These are phyloP conservation scores for Adoxophyes honmai DNA, from an alignment of 1,140 invertebrate genomes.

Conservation along the genomic window DNA sequence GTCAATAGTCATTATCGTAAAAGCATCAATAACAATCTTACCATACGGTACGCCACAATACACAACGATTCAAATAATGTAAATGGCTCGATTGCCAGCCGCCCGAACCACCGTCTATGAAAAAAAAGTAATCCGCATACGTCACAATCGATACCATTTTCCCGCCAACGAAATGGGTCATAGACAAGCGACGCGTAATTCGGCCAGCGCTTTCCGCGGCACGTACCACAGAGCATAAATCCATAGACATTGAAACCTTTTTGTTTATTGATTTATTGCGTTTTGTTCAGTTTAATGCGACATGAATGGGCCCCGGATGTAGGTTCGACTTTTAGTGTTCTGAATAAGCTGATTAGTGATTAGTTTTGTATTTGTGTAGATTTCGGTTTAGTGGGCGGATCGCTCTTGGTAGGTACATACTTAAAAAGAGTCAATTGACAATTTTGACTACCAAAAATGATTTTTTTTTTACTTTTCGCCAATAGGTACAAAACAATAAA, in stretches of 20 bases:
- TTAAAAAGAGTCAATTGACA: too few relatives aligned
- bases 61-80: too few relatives aligned
- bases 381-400: too few relatives aligned
- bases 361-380: conserved; percentile 5
- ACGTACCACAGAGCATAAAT: conserved; percentile 27
- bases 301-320: conserved; percentile 2
- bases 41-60: too few relatives aligned
- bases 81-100: too few relatives aligned
- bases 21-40: too few relatives aligned
- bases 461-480: too few relatives aligned
- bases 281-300: conserved; percentile 6
- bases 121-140: neutral
- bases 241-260: neutral
- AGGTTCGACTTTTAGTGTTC: neutral
- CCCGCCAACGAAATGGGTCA: conserved; percentile 38
- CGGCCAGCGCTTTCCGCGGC: conserved; percentile 40
- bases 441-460: too few relatives aligned
- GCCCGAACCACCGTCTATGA: too few relatives aligned
- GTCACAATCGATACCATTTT: conserved; percentile 7
- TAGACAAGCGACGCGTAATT: conserved; percentile 41
- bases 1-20: too few relatives aligned
- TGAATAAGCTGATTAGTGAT: neutral
- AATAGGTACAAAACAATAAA: too few relatives aligned
- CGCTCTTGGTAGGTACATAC: too few relatives aligned
- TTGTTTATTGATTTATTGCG: conserved; percentile 7